Base-by-base conservation (phyloP, 2,888 invertebrate species). In the Alviniconcha strummeri region DNA sequence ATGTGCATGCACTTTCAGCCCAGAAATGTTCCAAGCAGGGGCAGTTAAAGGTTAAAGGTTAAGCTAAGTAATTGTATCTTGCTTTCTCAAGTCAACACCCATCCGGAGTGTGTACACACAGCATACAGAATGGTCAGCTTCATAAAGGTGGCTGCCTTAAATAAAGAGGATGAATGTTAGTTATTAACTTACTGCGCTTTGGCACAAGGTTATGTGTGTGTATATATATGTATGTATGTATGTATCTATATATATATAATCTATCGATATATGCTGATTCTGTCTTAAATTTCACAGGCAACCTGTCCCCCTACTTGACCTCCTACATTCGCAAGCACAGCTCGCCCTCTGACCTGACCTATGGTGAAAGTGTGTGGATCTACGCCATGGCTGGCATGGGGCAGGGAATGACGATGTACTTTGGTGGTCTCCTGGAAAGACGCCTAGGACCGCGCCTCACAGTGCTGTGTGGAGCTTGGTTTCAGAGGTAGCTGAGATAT, bases 381-480 rank as follows among this genome's bases (percentile, higher is more conserved):
- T 89, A 88, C 83, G 90, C 92, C 7, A 36, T 90, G 7, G 88
- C 89, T 6, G 86, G 85, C 54, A 88, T 91, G 82, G 90, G 91
- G 36, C 92, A 92, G 87, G 93, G 93, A 7, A 57, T 89, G 15
- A 88, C 90, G 56, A 93, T 93, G 92, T 87, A 89, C 13, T 56
- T 91, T 55, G 93, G 93, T 4, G 93, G 94, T 0, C 17, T 92
- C 4, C 78, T 94, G 75, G 91, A 92, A 80, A 84, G 85, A 75
- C 87, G 86, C 71, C 82, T 92, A 57, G 93, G 93, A 5, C 89
- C 92, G 5, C 85, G 91, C 77, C 75, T 90, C 3, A 90, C 92
- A 8, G 89, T 90, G 64, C 86, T 91, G 8, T 56, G 91, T 7
- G 93, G 93, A 8, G 88, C 89, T 19, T 82, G 89, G 67, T 85